These are phyloP conservation scores for Phocides pigmalion DNA, from an alignment of 1,140 invertebrate genomes.

Conservation along the genomic window DNA sequence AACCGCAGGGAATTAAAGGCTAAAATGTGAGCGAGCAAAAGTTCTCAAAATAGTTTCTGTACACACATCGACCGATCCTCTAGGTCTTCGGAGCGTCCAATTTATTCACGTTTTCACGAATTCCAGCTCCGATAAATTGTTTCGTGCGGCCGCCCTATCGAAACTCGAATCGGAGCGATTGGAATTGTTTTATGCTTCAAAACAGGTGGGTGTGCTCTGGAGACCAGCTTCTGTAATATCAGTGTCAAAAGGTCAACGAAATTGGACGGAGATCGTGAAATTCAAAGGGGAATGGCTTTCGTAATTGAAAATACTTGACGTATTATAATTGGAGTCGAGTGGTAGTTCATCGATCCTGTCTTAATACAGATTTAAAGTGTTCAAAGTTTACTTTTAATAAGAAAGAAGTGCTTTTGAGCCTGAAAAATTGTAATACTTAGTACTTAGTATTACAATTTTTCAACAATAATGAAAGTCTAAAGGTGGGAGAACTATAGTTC, in stretches of 20 bases:
- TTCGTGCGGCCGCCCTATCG: constrained; percentile 29
- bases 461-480: too few relatives aligned
- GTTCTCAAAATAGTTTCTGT: constrained; percentile 29
- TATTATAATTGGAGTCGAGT: background rate
- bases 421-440: too few relatives aligned
- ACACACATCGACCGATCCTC: constrained; percentile 17
- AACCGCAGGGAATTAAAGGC: constrained; percentile 17
- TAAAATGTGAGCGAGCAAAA: background rate
- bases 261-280: constrained; percentile 15
- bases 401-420: too few relatives aligned
- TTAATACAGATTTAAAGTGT: too few relatives aligned
- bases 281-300: constrained; percentile 6
- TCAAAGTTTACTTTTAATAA: too few relatives aligned
- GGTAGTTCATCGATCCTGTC: background rate
- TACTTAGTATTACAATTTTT: too few relatives aligned
- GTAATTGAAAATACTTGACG: constrained; percentile 3
- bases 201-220: constrained; percentile 27
- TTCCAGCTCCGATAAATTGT: constrained; percentile 37
- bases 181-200: constrained; percentile 29
- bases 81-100: constrained; percentile 20
- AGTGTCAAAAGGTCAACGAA: constrained; percentile 29
- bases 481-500: too few relatives aligned
- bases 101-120: constrained; percentile 35
- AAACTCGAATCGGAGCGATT: constrained; percentile 27
- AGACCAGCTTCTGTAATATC: constrained; percentile 22